Conservation (phyloP, 2,113 vertebrate genomes). For the Larimichthys crocea region DNA sequence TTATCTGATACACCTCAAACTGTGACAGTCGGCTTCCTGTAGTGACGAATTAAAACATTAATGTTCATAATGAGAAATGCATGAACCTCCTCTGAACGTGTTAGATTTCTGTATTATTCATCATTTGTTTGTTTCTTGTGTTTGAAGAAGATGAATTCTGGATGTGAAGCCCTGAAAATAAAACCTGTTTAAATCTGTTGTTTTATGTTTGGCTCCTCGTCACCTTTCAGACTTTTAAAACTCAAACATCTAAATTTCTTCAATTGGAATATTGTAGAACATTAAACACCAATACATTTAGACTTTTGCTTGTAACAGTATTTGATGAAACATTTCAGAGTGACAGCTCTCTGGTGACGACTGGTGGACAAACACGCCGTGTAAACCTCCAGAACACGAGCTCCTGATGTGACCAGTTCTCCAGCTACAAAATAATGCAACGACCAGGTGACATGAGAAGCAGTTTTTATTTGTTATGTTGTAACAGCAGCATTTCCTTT, state of each 20-base stretch:
- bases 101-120: neutral
- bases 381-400: too few relatives aligned
- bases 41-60: conserved; percentile 10
- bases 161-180: conserved; percentile 29
- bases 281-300: too few relatives aligned
- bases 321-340: too few relatives aligned
- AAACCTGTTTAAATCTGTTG: conserved; percentile 20
- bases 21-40: neutral
- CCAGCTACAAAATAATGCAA: neutral
- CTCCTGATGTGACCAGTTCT: too few relatives aligned
- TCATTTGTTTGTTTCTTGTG: conserved; percentile 51
- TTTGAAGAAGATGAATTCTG: neutral
- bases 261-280: too few relatives aligned
- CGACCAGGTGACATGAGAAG: neutral
- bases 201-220: neutral
- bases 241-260: too few relatives aligned
- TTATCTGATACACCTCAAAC: neutral
- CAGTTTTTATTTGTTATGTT: neutral
- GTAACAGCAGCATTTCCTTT: neutral
- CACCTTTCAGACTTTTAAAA: too few relatives aligned
- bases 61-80: neutral
- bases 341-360: too few relatives aligned
- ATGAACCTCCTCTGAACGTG: conserved; percentile 4
- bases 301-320: too few relatives aligned
- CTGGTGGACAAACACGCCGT: too few relatives aligned